phyloP scores from a whole-genome alignment of 2,888 invertebrate genomes.

The Noctua janthina region DNA sequence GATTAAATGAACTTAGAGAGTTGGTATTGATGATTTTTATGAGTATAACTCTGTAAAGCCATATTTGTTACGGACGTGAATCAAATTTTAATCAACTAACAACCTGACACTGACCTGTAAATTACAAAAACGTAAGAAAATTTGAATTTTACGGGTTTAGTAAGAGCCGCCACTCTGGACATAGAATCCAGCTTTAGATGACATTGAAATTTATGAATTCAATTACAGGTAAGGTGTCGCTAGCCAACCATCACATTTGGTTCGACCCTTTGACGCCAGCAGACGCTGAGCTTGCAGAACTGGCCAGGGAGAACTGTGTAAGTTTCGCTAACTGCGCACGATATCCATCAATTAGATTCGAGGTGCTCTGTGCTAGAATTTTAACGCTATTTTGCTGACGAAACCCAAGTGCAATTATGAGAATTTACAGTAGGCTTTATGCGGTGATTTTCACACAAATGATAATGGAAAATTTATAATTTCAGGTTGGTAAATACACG shows the following conservation, averaged over 20 bases:
- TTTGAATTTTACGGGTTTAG: too few relatives aligned
- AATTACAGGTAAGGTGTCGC: conserved; percentile 68
- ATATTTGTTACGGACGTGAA: too few relatives aligned
- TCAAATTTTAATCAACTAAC: too few relatives aligned
- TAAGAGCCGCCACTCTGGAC: background rate
- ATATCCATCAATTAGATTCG: too few relatives aligned
- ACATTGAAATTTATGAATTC: background rate
- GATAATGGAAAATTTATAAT: background rate
- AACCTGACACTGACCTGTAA: too few relatives aligned
- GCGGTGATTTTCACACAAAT: background rate
- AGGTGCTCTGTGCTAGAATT: background rate
- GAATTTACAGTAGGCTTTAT: background rate
- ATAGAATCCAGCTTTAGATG: background rate
- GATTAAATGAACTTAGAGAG: too few relatives aligned
- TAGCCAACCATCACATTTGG: conserved; percentile 69
- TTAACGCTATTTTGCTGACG: too few relatives aligned
- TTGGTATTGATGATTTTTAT: too few relatives aligned
- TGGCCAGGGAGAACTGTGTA: conserved; percentile 63
- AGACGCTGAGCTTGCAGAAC: conserved; percentile 64
- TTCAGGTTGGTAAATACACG: conserved; percentile 72
- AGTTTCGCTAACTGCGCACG: conserved; percentile 7
- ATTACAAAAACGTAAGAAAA: too few relatives aligned
- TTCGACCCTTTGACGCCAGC: conserved; percentile 59
- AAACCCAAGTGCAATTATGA: background rate
- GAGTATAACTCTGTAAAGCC: too few relatives aligned